phyloP scores from a whole-genome alignment of 2,797 vertebrate genomes.

The Sibirionetta formosa region DNA sequence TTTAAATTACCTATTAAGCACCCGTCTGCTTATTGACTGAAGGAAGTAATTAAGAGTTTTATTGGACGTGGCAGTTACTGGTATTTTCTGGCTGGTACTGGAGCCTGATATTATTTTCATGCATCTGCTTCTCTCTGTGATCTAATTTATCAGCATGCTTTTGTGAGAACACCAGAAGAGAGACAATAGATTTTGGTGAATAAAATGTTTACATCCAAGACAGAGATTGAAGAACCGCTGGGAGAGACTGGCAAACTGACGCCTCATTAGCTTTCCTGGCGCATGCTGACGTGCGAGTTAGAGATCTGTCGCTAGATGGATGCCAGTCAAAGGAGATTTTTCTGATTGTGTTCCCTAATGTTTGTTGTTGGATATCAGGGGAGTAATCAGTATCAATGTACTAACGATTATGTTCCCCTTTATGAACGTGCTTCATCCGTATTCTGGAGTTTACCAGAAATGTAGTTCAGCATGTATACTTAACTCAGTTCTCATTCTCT shows the following conservation, averaged over 20 bases:
- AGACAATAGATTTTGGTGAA: neutral
- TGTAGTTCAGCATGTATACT: neutral
- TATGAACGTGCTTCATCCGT: neutral
- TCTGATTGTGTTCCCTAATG: neutral
- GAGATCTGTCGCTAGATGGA: neutral
- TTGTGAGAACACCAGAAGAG: neutral
- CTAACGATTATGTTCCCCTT: neutral
- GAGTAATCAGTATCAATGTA: neutral
- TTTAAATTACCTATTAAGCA: neutral
- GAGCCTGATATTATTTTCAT: neutral
- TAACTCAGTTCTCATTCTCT: neutral
- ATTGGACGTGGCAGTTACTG: neutral
- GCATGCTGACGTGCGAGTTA: rapidly evolving
- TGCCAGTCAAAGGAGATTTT: neutral
- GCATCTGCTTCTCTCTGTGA: neutral
- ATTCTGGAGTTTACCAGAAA: neutral
- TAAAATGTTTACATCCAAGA: neutral
- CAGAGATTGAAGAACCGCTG: neutral
- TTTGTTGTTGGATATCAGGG: neutral
- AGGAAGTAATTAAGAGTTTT: neutral
- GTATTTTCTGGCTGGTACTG: neutral
- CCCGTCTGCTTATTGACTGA: neutral
- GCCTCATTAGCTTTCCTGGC: neutral
- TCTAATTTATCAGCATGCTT: neutral
- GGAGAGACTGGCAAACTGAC: neutral